Base-by-base conservation (phyloP, 2,113 vertebrate species). In the Rhegmatorhina hoffmannsi region DNA sequence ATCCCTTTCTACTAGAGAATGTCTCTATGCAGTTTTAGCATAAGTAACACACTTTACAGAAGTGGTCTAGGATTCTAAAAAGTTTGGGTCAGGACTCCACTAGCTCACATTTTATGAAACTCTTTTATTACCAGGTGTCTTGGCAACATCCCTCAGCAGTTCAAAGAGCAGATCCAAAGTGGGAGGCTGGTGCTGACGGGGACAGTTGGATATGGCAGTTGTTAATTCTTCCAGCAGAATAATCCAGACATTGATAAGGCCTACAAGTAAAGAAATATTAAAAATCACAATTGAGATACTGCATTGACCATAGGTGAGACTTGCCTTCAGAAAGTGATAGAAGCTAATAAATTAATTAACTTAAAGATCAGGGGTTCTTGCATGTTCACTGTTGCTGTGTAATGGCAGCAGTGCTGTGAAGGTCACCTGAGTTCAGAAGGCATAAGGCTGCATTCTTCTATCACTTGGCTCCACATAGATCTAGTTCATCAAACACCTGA, bases 231-330 rank as follows among this genome's bases (percentile, higher is more conserved):
- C 99, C 94, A 99, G 87, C 6, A 99, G 96, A 94, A 99, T 96
- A 94, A 99, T 99, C 99, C 99, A 99, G 88, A 99, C 99, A 92
- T 99, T 99, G 96, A 99, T 99, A 93, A 99, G 97, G 87, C 99
- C 99, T 99, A 97, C n/a, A 93, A 68, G 29, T 19, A 94, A 67
- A 50, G 62, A 94, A 80, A 94, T 14, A 78, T 66, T 47, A 77
- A 80, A 94, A 83, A 24, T 3, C 14, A 20, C 7, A n/a, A 56
- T 9, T 33, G 69, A 92, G 33, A 56, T 28, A 59, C 8, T n/a
- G 25, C 24, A 56, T 7, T 55, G 38, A 70, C 24, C 28, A 38
- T 17, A 40, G 58, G 29, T 62, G 9, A 46, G 86, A 84, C 28
- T 43, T 84, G 46, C 31, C 25, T 34, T 78, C 66, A 79, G 43